Conservation (phyloP, 2,797 vertebrate species). For the Garrulus glandarius region DNA sequence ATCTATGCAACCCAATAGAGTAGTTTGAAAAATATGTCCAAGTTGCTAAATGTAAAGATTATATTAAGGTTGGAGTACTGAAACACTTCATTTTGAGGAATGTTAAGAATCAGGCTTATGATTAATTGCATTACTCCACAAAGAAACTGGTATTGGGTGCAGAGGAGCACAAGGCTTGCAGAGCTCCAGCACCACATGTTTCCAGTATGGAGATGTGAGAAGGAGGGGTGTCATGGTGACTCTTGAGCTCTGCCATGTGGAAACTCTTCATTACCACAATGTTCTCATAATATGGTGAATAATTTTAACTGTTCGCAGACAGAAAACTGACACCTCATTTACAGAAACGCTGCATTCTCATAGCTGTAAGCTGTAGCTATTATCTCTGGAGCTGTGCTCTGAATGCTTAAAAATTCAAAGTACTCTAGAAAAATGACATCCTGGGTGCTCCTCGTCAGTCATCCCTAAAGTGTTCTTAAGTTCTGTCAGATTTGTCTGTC, state of each 20-base stretch:
- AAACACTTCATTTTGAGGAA: not conserved
- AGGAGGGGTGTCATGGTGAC: not conserved
- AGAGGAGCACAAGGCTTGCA: not conserved
- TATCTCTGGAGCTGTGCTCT: not conserved
- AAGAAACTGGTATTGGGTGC: not conserved
- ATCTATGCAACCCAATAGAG: not conserved
- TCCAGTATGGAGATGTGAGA: not conserved
- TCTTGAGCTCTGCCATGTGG: not conserved
- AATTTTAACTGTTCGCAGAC: not conserved
- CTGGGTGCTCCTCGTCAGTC: not conserved
- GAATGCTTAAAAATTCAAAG: not conserved
- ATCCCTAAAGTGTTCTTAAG: not conserved
- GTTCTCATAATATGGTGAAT: not conserved
- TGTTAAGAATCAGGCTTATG: not conserved
- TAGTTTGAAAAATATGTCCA: not conserved
- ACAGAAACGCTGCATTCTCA: not conserved
- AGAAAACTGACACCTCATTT: not conserved
- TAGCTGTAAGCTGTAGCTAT: not conserved
- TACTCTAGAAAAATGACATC: not conserved
- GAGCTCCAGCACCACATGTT: not conserved
- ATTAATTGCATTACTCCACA: not conserved
- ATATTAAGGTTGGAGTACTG: not conserved
- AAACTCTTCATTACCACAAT: not conserved
- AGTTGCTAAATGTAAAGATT: not conserved
- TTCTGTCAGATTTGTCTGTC: not conserved